Percentiles rank a stretch among this genome's conserved stretches.
Evolutionary conservation across 2,113 vertebrate species (phyloP).

Genomic region (Mungos mungo): DNA sequence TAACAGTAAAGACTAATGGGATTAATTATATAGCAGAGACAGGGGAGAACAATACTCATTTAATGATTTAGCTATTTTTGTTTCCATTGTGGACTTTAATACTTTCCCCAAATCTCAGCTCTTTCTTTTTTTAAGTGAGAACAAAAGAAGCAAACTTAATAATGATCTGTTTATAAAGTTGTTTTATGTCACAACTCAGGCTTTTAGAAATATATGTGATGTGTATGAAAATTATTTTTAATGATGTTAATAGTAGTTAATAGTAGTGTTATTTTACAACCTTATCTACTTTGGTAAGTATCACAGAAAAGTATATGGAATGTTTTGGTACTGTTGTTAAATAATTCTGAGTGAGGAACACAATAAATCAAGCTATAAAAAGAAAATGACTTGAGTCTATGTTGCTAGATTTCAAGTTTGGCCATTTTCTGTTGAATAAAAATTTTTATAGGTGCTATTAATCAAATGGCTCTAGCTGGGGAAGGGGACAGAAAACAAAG

Average conservation of each 20-base stretch:
- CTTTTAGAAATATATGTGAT: not conserved
- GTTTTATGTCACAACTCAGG: not conserved
- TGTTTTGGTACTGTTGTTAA: not conserved
- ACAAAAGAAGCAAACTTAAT: not conserved
- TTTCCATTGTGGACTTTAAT: not conserved
- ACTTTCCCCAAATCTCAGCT: not conserved
- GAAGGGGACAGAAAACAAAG: not conserved
- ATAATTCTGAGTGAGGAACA: not conserved
- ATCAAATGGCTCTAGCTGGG: not conserved
- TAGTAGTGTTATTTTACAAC: not conserved
- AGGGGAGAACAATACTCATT: not conserved
- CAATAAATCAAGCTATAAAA: slow-evolving; percentile 13
- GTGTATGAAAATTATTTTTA: not conserved
- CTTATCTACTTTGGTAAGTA: not conserved
- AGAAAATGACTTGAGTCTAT: not conserved
- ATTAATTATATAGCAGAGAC: not conserved
- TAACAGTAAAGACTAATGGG: not conserved
- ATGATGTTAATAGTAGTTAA: not conserved
- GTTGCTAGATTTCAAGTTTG: slow-evolving; percentile 16
- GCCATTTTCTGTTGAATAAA: not conserved
- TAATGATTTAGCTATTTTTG: not conserved
- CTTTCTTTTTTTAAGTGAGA: not conserved
- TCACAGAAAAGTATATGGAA: not conserved
- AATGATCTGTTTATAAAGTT: not conserved
- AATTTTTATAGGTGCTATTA: not conserved